Evolutionary conservation across 2,888 invertebrate species (phyloP).

Genomic region (Drosophila sordidula): DNA sequence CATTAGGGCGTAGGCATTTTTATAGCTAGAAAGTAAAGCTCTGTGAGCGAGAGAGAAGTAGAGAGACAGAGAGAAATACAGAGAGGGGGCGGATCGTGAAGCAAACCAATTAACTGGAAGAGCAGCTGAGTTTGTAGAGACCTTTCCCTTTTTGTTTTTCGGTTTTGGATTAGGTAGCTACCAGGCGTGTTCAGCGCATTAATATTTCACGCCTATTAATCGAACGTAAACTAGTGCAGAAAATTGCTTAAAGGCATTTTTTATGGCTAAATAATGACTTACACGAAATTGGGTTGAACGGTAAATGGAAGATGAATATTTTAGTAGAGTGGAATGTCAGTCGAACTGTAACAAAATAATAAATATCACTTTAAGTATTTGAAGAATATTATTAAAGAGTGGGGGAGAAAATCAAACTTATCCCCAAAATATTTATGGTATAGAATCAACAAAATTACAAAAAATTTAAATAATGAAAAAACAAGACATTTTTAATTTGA

Average conservation of each 20-base stretch:
- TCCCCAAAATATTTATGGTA: too few species aligned
- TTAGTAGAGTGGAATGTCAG: not conserved
- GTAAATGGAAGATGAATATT: conserved; percentile 7
- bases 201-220: conserved; percentile 77
- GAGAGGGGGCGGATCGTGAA: conserved; percentile 7
- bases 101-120: conserved; percentile 55
- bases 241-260: conserved; percentile 54
- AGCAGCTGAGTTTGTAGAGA: conserved; percentile 25
- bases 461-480: too few species aligned
- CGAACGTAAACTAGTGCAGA: conserved; percentile 70
- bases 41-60: not conserved
- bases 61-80: not conserved
- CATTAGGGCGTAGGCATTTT: conserved; percentile 77
- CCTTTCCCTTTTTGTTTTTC: conserved; percentile 46
- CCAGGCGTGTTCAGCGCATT: conserved; percentile 71
- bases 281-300: conserved; percentile 12
- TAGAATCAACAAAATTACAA: too few species aligned
- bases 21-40: conserved; percentile 67
- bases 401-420: too few species aligned
- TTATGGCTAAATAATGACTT: conserved; percentile 43
- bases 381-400: too few species aligned
- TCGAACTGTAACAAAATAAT: not conserved
- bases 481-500: too few species aligned
- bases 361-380: not conserved
- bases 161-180: conserved; percentile 33